phyloP scores from a whole-genome alignment of 2,797 vertebrate species.

The Sarcoramphus papa region DNA sequence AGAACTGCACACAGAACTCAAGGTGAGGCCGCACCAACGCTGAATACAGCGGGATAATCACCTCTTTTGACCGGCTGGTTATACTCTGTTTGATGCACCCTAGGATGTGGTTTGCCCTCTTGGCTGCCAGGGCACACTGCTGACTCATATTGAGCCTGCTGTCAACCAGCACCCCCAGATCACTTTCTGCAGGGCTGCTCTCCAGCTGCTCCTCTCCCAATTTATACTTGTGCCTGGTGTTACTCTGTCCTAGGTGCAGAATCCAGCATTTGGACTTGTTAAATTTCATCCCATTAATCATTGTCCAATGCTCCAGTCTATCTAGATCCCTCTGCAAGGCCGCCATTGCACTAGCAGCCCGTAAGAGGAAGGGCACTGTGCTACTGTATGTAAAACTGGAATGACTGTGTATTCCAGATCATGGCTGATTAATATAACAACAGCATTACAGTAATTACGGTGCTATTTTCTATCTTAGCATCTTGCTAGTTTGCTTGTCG shows the following conservation, averaged over 20 bases:
- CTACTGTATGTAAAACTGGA: neutral
- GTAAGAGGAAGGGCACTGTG: neutral
- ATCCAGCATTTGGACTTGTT: neutral
- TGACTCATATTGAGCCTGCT: neutral
- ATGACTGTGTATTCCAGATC: neutral
- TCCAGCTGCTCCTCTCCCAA: neutral
- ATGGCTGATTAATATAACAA: neutral
- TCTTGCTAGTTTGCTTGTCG: neutral
- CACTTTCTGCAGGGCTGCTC: neutral
- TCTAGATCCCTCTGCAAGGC: neutral
- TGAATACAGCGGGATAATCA: fast-evolving
- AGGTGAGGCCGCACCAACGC: neutral
- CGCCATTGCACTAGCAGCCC: neutral
- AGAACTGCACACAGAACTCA: neutral
- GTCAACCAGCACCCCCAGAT: neutral
- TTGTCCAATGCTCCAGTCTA: neutral
- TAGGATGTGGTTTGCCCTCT: neutral
- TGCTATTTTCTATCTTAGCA: neutral
- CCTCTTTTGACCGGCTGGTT: neutral
- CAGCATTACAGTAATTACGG: neutral
- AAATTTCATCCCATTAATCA: neutral
- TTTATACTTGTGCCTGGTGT: neutral
- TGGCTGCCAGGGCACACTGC: neutral
- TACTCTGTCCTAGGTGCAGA: neutral
- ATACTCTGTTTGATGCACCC: neutral